These are phyloP conservation scores for Prinia subflava DNA, from an alignment of 2,113 vertebrate species.

Conservation along the genomic window DNA sequence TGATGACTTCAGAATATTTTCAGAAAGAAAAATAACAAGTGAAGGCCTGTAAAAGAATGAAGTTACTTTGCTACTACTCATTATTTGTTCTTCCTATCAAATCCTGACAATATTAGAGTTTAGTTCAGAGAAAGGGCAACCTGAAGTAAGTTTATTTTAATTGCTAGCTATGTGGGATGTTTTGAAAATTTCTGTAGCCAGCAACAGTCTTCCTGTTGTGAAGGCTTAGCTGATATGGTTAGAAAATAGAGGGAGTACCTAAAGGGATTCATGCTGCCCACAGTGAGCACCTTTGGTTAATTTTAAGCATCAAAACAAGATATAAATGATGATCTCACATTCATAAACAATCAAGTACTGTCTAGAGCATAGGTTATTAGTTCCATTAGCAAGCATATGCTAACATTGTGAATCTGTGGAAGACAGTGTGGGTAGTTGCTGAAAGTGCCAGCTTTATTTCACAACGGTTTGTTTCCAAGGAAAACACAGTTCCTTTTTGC, in stretches of 20 bases:
- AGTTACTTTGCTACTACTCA: background rate
- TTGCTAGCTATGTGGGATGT: background rate
- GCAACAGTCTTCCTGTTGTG: background rate
- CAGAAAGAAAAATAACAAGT: background rate
- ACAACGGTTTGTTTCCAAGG: background rate
- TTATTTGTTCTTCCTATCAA: background rate
- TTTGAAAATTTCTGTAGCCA: background rate
- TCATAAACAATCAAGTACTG: background rate
- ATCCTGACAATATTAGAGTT: background rate
- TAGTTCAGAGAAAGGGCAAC: background rate
- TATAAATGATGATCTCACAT: background rate
- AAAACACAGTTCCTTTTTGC: background rate
- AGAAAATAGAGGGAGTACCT: background rate
- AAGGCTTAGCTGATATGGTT: background rate
- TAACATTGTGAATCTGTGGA: background rate
- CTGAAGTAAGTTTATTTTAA: background rate
- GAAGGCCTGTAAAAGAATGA: background rate
- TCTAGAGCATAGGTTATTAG: conserved; percentile 24
- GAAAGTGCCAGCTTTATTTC: background rate
- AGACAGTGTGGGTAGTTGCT: background rate
- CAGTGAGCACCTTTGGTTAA: background rate
- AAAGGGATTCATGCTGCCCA: background rate
- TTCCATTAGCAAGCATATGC: background rate
- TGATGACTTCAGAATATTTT: background rate
- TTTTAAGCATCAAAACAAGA: background rate